phyloP scores from a whole-genome alignment of 1,140 invertebrate genomes.

The Augochlora pura region DNA sequence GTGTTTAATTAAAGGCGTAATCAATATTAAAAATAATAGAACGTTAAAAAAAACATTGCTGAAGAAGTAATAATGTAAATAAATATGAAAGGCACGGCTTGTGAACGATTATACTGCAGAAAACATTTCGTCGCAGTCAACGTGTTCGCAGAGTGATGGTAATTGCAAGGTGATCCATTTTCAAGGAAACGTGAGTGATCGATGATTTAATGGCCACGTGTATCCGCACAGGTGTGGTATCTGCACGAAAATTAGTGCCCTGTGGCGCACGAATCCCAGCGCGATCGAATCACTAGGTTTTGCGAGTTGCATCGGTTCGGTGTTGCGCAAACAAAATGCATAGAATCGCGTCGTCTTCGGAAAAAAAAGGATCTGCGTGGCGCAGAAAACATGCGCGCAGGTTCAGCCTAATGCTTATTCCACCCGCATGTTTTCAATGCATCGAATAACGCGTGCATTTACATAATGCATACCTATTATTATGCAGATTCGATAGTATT shows the following conservation, averaged over 20 bases:
- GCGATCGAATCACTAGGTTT: slow-evolving; percentile 17
- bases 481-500: slow-evolving; percentile 16
- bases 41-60: too few species aligned
- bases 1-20: too few species aligned
- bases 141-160: not conserved
- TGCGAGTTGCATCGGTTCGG: not conserved
- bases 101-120: too few species aligned
- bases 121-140: too few species aligned
- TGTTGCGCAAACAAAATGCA: slow-evolving; percentile 7
- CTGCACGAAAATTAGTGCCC: not conserved
- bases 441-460: slow-evolving; percentile 14
- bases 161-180: not conserved
- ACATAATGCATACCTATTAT: slow-evolving; percentile 35
- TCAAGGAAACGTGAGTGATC: slow-evolving; percentile 1
- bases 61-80: too few species aligned
- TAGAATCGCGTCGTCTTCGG: slow-evolving; percentile 23
- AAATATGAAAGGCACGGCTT: too few species aligned
- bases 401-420: slow-evolving; percentile 19
- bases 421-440: not conserved
- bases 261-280: not conserved
- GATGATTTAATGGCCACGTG: not conserved
- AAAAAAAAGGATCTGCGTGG: not conserved
- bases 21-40: too few species aligned
- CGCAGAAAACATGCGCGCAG: slow-evolving; percentile 2
- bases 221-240: not conserved